These are phyloP conservation scores for Rhombomys opimus DNA, from an alignment of 2,113 vertebrate species.

Conservation along the genomic window DNA sequence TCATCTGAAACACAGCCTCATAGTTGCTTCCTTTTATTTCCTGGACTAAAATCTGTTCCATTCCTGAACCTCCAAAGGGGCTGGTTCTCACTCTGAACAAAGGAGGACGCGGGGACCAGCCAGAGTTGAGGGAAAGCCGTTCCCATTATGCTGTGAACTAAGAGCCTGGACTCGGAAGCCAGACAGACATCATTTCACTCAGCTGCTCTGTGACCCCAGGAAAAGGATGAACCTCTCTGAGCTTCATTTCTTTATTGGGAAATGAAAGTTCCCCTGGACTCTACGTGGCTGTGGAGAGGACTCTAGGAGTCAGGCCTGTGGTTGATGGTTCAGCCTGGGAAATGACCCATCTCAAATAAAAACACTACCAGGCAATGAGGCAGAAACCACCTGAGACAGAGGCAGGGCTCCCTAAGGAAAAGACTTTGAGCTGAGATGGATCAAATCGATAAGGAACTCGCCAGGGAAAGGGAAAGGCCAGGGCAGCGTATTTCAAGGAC, in stretches of 20 bases:
- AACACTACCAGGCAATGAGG: background rate
- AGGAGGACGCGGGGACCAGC: background rate
- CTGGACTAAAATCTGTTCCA: background rate
- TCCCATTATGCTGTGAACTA: background rate
- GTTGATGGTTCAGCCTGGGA: background rate
- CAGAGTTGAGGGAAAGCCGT: background rate
- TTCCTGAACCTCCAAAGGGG: background rate
- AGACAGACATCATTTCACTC: background rate
- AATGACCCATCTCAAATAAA: background rate
- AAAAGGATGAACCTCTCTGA: background rate
- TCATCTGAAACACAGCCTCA: background rate
- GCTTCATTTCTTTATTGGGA: background rate
- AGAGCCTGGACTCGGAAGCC: background rate
- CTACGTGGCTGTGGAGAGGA: background rate
- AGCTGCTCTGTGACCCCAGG: background rate
- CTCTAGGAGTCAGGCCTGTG: background rate
- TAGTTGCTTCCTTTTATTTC: too few species aligned
- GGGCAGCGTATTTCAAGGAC: background rate
- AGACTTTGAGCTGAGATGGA: background rate
- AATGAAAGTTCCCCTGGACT: background rate
- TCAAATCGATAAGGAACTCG: background rate
- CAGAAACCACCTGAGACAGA: background rate
- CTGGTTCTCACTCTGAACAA: background rate
- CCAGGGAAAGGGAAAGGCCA: background rate
- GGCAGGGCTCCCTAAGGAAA: background rate